Evolutionary conservation across 2,113 vertebrate genomes (phyloP).

Genomic region (Uria aalge): DNA sequence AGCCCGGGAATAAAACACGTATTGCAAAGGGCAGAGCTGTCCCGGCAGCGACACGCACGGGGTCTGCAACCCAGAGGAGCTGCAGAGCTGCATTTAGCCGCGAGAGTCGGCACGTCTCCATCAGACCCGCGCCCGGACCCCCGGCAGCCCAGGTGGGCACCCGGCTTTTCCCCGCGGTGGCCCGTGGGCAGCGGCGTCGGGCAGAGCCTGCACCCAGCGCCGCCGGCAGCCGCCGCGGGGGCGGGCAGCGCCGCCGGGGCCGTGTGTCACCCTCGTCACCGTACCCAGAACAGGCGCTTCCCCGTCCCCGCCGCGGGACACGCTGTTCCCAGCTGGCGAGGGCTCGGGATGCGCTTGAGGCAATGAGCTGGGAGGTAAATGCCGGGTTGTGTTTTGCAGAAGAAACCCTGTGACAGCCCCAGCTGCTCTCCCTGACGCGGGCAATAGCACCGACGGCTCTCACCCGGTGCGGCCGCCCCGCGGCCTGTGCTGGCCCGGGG

Average conservation of each 20-base stretch:
- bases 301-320: background rate
- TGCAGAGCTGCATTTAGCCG: background rate
- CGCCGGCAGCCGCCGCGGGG: background rate
- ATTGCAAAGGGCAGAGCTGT: background rate
- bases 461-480: accelerated
- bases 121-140: accelerated
- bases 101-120: accelerated
- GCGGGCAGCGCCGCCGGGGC: background rate
- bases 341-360: background rate
- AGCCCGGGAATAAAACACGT: accelerated
- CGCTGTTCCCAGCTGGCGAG: background rate
- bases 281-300: background rate
- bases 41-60: accelerated
- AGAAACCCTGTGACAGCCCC: background rate
- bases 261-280: background rate
- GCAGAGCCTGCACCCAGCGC: background rate
- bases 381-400: accelerated
- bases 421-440: accelerated
- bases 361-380: accelerated
- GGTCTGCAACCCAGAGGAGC: background rate
- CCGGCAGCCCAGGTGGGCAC: background rate
- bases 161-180: accelerated
- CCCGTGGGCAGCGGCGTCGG: background rate
- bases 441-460: accelerated
- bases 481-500: background rate